Base-by-base conservation (phyloP, 1,140 invertebrate species). In the Tyrophagus putrescentiae region DNA sequence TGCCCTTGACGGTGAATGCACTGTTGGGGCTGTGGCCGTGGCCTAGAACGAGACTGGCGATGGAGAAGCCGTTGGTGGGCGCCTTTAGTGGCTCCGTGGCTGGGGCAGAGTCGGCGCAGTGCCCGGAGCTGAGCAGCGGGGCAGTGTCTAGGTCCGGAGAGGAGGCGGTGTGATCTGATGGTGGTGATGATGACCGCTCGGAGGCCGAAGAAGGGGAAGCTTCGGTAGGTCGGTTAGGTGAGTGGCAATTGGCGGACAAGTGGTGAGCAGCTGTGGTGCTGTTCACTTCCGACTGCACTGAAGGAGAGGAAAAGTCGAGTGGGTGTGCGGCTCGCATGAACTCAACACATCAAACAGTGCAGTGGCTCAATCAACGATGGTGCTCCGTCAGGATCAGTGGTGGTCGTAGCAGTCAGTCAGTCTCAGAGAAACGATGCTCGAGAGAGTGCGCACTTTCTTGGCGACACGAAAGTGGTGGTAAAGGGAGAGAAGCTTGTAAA, bases 1-100 rank as follows among this genome's bases (percentile, higher is more conserved):
- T 6, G n/a, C n/a, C n/a, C n/a, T n/a, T n/a, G n/a, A n/a, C n/a
- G n/a, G n/a, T n/a, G n/a, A n/a, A n/a, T n/a, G 45, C 7, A 48
- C 45, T 25, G 31, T 48, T 25, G 13, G 45, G 7, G 31, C 31
- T 18, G 9, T 21, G 13, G 31, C 18, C 31, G 23, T 48, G 45
- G 45, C 31, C 31, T 21, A 48, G 18, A 6, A 48, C 45, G 7
- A 48, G 18, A 21, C 31, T 48, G 45, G 45, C 45, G 18, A 48
- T 48, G 7, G 45, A 48, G 31, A 48, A 48, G 7, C 45, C 45
- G 45, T 48, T 48, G 45, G 45, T 48, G 45, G 45, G 45, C 18
- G n/a, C n/a, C n/a, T 48, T 48, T 48, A 48, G 45, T 48, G 7
- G 45, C 45, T 48, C 45, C 45, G 45, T 48, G 45, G 45, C 45